Evolutionary conservation across 2,113 vertebrate species (phyloP).

Genomic region (Onychostoma macrolepis): DNA sequence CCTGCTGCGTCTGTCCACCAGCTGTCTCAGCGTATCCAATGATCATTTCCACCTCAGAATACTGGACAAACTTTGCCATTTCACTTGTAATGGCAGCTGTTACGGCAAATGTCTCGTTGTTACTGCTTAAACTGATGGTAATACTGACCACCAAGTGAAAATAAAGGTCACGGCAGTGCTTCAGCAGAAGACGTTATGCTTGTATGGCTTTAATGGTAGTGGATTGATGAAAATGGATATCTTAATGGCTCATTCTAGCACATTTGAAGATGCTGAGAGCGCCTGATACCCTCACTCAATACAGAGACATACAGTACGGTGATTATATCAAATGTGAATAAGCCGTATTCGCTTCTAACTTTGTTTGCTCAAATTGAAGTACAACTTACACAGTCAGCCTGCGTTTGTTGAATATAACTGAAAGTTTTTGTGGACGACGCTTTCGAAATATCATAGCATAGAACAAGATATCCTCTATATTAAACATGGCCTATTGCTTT

Average conservation of each 20-base stretch:
- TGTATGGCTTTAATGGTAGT: slow-evolving; percentile 16
- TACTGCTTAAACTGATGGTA: not conserved
- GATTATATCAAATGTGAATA: slow-evolving; percentile 19
- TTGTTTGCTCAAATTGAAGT: slow-evolving; percentile 13
- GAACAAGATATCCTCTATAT: not conserved
- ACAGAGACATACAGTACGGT: not conserved
- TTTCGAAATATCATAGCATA: not conserved
- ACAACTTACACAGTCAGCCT: not conserved
- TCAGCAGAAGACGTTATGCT: slow-evolving; percentile 3
- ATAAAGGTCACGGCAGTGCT: slow-evolving; percentile 1
- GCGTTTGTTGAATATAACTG: not conserved
- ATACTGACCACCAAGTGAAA: slow-evolving; percentile 11
- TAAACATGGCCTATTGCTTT: not conserved
- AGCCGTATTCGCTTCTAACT: not conserved
- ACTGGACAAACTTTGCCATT: slow-evolving; percentile 7
- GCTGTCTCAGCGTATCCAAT: not conserved
- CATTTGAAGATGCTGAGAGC: slow-evolving; percentile 2
- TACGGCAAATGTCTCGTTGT: not conserved
- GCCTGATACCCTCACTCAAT: not conserved
- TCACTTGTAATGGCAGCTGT: slow-evolving; percentile 24
- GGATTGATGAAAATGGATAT: slow-evolving; percentile 27
- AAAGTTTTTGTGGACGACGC: not conserved
- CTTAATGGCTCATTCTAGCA: slow-evolving; percentile 17
- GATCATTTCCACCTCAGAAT: slow-evolving; percentile 21
- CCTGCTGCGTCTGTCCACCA: not conserved